A percentile compares a stretch with the other conserved stretches of the same genome.
phyloP scores from a whole-genome alignment of 2,888 invertebrate genomes.

The Pachliopta kotzebuea region DNA sequence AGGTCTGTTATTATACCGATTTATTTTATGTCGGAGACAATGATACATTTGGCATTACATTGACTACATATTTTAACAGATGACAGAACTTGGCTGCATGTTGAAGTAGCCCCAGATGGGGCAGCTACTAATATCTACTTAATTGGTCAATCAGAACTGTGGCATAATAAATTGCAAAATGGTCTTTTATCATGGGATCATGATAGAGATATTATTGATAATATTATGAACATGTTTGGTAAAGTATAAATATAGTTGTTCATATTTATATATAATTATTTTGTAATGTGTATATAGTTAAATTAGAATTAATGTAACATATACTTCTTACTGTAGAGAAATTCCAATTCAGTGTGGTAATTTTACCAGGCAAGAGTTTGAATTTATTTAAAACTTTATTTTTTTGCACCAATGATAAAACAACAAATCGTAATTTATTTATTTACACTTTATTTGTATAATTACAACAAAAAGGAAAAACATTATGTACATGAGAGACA shows the following conservation, averaged over 20 bases:
- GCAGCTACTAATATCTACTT: slow-evolving; percentile 60
- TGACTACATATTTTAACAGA: slow-evolving; percentile 42
- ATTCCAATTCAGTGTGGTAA: too few relatives aligned
- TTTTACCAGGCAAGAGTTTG: too few relatives aligned
- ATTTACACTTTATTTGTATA: too few relatives aligned
- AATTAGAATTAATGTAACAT: too few relatives aligned
- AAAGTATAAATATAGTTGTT: slow-evolving; percentile 32
- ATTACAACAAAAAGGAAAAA: too few relatives aligned
- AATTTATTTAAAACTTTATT: too few relatives aligned
- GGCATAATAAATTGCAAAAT: slow-evolving; percentile 57
- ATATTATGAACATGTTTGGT: slow-evolving; percentile 63
- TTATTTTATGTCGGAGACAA: neutral
- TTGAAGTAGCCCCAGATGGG: slow-evolving; percentile 63
- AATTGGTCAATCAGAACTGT: slow-evolving; percentile 56
- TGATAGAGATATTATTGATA: slow-evolving; percentile 65
- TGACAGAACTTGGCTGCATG: slow-evolving; percentile 64
- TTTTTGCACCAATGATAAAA: too few relatives aligned
- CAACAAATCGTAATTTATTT: too few relatives aligned
- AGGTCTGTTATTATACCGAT: slow-evolving; percentile 43
- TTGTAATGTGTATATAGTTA: neutral
- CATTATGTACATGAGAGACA: too few relatives aligned
- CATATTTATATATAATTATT: neutral
- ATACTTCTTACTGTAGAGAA: too few relatives aligned
- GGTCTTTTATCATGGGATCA: slow-evolving; percentile 65
- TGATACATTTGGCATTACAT: neutral